A percentile compares a stretch with the other conserved stretches of the same genome.
Conservation (phyloP, 2,888 invertebrate genomes). For the Therioaphis trifolii region DNA sequence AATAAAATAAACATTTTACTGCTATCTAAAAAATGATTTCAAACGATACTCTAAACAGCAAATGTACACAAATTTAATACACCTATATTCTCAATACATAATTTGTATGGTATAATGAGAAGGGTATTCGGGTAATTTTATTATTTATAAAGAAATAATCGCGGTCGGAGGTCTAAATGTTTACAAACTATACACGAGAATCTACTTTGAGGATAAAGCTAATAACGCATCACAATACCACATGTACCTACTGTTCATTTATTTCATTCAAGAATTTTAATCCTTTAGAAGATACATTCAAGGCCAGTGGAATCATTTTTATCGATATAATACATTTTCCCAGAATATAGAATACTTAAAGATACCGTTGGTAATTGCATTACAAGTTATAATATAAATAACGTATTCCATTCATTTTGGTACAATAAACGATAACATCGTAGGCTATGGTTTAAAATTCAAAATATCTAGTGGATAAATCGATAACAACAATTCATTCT, state of each 20-base stretch:
- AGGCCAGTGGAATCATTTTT: background rate
- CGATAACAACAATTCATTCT: background rate
- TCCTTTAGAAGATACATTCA: background rate
- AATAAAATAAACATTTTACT: background rate
- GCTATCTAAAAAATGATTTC: background rate
- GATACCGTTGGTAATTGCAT: background rate
- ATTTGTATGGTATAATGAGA: no score
- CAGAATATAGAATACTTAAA: background rate
- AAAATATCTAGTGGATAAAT: slow-evolving; percentile 5
- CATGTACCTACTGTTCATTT: background rate
- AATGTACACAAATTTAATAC: background rate
- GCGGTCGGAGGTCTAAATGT: no score
- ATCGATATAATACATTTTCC: background rate
- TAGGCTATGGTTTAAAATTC: background rate
- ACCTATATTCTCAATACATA: no score
- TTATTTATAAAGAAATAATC: no score
- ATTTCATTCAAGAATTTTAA: background rate
- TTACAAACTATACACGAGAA: no score
- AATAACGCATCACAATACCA: no score
- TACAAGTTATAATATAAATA: background rate
- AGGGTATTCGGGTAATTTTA: no score
- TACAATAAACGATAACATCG: background rate
- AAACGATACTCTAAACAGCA: background rate
- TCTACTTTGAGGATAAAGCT: no score
- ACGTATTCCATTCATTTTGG: background rate